Conservation (phyloP, 2,797 vertebrate species). For the Muscicapa striata region DNA sequence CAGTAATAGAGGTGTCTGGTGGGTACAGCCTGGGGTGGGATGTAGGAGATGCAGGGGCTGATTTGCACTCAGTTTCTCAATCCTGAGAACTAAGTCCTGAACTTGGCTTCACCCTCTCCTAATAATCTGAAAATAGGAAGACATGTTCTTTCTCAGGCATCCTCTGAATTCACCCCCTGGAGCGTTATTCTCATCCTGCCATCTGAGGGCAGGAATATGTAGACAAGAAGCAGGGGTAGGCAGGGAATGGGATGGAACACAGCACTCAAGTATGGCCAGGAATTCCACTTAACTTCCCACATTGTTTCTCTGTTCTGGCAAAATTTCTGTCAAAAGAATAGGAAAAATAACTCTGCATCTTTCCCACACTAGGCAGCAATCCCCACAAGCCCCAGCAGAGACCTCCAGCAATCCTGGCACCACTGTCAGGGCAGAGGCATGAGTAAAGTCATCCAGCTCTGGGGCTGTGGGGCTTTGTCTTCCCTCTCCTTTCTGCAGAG, state of each 20-base stretch:
- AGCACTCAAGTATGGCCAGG: not conserved
- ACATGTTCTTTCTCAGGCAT: not conserved
- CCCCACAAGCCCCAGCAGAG: not conserved
- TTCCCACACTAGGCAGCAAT: not conserved
- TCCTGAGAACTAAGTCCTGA: not conserved
- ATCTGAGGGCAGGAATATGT: not conserved
- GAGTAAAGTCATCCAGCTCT: not conserved
- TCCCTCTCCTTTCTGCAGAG: not conserved
- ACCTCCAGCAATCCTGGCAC: not conserved
- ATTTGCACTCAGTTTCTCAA: fast-evolving
- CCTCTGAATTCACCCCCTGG: not conserved
- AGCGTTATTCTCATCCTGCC: not conserved
- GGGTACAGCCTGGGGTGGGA: not conserved
- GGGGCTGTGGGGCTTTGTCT: not conserved
- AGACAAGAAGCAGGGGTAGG: not conserved
- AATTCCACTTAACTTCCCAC: not conserved
- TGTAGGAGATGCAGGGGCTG: not conserved
- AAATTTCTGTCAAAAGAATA: not conserved
- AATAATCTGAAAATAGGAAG: not conserved
- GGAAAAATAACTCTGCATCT: not conserved
- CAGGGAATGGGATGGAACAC: not conserved
- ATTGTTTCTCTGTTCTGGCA: not conserved
- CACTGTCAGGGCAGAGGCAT: not conserved
- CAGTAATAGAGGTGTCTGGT: not conserved
- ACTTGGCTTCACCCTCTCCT: not conserved